phyloP scores from a whole-genome alignment of 2,797 vertebrate species.

The Streptopelia turtur region DNA sequence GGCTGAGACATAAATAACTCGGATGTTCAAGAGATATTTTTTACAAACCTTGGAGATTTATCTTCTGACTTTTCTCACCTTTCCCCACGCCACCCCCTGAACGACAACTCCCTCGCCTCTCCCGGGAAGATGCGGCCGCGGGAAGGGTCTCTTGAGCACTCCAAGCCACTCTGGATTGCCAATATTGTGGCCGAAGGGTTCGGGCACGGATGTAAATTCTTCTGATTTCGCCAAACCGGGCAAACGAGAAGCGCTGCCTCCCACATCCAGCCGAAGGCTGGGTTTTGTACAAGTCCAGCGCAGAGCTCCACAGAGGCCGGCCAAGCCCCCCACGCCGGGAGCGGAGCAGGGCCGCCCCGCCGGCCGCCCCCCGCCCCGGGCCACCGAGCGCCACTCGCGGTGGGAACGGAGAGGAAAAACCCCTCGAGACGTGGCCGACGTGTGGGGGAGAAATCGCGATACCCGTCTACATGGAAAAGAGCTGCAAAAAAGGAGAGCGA shows the following conservation, averaged over 20 bases:
- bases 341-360: background rate
- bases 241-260: background rate
- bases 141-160: background rate
- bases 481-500: background rate
- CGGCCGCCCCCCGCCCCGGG: too few species aligned
- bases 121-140: background rate
- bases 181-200: background rate
- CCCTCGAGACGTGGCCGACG: fast-evolving
- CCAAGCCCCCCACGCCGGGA: background rate
- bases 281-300: background rate
- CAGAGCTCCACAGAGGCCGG: background rate
- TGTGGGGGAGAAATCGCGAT: background rate
- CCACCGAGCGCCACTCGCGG: background rate
- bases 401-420: background rate
- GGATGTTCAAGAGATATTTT: background rate
- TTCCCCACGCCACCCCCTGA: background rate
- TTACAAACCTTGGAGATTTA: background rate
- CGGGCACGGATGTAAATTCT: background rate
- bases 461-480: fast-evolving
- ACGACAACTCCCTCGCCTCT: background rate
- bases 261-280: background rate
- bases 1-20: background rate
- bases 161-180: background rate
- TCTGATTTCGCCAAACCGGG: background rate
- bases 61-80: background rate